Evolutionary conservation across 1,140 invertebrate genomes (phyloP).

Genomic region (Drosophila ohnishii): DNA sequence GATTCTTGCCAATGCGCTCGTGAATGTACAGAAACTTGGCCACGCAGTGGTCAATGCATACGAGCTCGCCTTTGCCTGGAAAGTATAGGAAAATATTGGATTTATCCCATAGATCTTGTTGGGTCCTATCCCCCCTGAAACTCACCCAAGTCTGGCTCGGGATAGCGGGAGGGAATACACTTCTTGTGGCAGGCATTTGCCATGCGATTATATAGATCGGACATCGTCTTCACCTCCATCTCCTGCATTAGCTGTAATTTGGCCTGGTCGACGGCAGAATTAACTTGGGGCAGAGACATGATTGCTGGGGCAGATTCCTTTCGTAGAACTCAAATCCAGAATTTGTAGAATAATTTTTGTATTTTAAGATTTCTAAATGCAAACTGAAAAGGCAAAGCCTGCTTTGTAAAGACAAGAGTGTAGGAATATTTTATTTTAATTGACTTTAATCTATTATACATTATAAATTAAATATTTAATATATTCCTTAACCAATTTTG

Average conservation of each 20-base stretch:
- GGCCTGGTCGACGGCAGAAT: slow-evolving; percentile 90
- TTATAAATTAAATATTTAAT: neutral
- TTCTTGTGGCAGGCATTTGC: slow-evolving; percentile 96
- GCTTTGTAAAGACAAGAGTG: neutral
- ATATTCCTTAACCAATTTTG: neutral
- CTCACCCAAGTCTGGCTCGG: slow-evolving; percentile 93
- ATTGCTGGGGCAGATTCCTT: neutral
- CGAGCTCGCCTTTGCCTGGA: slow-evolving; percentile 10
- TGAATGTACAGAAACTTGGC: slow-evolving; percentile 11
- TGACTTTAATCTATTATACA: too few relatives aligned
- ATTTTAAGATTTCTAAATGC: too few relatives aligned
- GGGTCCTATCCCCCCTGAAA: neutral
- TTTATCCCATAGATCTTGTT: neutral
- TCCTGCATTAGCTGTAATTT: slow-evolving; percentile 96
- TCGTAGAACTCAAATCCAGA: neutral
- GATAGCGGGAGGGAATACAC: slow-evolving; percentile 97
- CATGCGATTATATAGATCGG: slow-evolving; percentile 98
- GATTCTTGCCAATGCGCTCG: slow-evolving; percentile 14
- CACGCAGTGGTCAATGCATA: slow-evolving; percentile 12
- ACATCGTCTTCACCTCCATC: slow-evolving; percentile 99
- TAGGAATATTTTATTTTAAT: too few relatives aligned
- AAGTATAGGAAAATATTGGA: too few relatives aligned
- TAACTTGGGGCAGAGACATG: slow-evolving; percentile 87
- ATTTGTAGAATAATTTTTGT: neutral
- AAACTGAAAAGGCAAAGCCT: neutral